phyloP scores from a whole-genome alignment of 1,140 invertebrate genomes.

The Drosophila aff. region DNA sequence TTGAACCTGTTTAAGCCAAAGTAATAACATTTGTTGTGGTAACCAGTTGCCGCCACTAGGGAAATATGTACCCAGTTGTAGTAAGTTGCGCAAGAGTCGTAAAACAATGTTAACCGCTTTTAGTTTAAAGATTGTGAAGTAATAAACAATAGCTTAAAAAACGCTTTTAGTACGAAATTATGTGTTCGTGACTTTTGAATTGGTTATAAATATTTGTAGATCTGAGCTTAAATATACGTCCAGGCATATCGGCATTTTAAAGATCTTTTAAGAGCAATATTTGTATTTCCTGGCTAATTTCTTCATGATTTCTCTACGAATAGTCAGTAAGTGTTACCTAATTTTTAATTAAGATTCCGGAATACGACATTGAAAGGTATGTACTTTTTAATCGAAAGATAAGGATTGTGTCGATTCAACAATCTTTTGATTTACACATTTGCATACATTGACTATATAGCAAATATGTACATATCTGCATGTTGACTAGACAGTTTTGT shows the following conservation, averaged over 20 bases:
- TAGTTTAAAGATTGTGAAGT: constrained; percentile 2
- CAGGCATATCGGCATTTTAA: not conserved
- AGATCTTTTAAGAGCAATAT: not conserved
- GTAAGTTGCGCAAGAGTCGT: constrained; percentile 26
- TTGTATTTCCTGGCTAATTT: not conserved
- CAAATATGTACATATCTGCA: not conserved
- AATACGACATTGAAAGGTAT: not conserved
- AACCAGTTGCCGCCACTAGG: constrained; percentile 38
- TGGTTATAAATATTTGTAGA: not conserved
- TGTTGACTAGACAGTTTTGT: constrained; percentile 8
- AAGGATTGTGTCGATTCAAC: constrained; percentile 24
- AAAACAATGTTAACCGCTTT: constrained; percentile 9
- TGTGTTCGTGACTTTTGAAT: not conserved
- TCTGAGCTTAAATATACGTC: not conserved
- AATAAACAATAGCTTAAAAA: not conserved
- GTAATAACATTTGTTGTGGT: constrained; percentile 32
- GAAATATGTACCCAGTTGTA: constrained; percentile 37
- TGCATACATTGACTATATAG: not conserved
- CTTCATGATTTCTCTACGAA: not conserved
- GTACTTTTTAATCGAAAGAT: constrained; percentile 6
- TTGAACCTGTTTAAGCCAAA: constrained; percentile 61
- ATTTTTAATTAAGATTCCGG: not conserved
- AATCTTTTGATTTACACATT: not conserved
- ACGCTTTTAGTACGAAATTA: not conserved
- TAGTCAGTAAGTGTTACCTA: not conserved